phyloP scores from a whole-genome alignment of 2,113 vertebrate genomes.

The Pica pica region DNA sequence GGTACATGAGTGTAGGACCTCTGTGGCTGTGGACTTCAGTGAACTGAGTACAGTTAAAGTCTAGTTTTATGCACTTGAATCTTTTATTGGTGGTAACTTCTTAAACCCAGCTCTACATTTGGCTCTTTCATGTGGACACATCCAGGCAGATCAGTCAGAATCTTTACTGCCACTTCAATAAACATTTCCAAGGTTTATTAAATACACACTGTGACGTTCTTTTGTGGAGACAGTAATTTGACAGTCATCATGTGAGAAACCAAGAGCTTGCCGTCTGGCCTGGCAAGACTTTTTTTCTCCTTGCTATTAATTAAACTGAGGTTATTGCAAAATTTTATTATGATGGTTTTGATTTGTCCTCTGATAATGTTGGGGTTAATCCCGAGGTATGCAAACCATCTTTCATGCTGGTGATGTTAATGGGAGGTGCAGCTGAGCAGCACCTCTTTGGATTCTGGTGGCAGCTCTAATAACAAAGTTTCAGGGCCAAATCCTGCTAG shows the following conservation, averaged over 20 bases:
- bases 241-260: neutral
- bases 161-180: neutral
- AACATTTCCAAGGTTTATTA: neutral
- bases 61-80: neutral
- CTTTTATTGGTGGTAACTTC: neutral
- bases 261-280: neutral
- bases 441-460: neutral
- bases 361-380: neutral
- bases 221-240: neutral
- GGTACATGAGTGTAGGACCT: neutral
- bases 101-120: neutral
- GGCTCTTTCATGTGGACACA: neutral
- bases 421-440: neutral
- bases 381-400: neutral
- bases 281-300: neutral
- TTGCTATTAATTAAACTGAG: slow-evolving; percentile 38
- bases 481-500: neutral
- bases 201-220: neutral
- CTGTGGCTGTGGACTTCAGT: neutral
- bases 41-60: neutral
- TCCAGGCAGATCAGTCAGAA: neutral
- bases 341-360: slow-evolving; percentile 11
- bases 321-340: slow-evolving; percentile 37
- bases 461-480: neutral
- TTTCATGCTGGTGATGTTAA: neutral